phyloP scores from a whole-genome alignment of 2,888 invertebrate genomes.

The Pachliopta kotzebuea region DNA sequence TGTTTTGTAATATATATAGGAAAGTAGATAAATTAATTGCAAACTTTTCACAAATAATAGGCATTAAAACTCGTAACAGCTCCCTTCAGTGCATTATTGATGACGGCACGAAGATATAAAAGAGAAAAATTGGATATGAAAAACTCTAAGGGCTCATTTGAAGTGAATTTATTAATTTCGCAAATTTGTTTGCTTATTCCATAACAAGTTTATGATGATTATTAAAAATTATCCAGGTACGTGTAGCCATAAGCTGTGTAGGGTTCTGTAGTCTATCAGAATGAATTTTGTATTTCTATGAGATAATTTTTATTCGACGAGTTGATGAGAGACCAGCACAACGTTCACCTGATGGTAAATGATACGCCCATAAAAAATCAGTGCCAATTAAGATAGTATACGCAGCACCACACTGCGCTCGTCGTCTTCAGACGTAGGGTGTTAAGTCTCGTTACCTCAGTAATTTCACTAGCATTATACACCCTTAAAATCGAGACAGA shows the following conservation, averaged over 20 bases:
- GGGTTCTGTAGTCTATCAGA: not conserved
- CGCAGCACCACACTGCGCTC: too few relatives aligned
- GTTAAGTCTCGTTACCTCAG: too few relatives aligned
- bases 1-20: not conserved
- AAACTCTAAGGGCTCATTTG: conserved; percentile 12
- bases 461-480: too few relatives aligned
- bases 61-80: conserved; percentile 5
- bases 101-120: not conserved
- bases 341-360: too few relatives aligned
- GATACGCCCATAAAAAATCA: too few relatives aligned
- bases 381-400: too few relatives aligned
- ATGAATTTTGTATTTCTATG: not conserved
- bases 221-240: not conserved
- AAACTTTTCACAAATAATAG: not conserved
- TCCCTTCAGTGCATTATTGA: conserved; percentile 16
- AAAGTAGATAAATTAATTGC: not conserved
- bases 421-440: too few relatives aligned
- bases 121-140: not conserved
- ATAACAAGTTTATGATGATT: not conserved
- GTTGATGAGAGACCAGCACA: too few relatives aligned
- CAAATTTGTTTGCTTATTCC: not conserved
- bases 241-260: not conserved
- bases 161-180: conserved; percentile 5
- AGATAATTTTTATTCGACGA: too few relatives aligned
- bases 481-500: too few relatives aligned